These are phyloP conservation scores for Dynastes grantii DNA, from an alignment of 2,888 invertebrate species.

Conservation along the genomic window DNA sequence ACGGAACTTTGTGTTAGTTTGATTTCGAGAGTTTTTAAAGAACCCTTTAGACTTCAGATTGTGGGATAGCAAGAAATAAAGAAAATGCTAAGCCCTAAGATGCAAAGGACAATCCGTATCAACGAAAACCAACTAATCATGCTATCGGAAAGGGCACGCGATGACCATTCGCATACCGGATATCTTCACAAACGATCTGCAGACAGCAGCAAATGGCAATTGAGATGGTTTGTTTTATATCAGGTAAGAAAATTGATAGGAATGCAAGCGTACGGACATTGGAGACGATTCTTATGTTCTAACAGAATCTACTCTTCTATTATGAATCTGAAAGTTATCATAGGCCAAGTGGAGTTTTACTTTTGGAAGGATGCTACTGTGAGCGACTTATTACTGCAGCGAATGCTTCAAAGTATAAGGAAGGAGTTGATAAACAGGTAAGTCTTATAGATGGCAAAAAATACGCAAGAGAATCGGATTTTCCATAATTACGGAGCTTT, in stretches of 20 bases:
- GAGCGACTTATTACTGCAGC: constrained; percentile 80
- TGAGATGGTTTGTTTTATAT: constrained; percentile 86
- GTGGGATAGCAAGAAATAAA: not conserved
- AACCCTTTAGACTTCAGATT: not conserved
- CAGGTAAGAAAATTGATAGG: constrained; percentile 75
- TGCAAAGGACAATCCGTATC: constrained; percentile 88
- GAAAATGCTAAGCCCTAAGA: constrained; percentile 85
- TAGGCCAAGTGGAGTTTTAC: constrained; percentile 86
- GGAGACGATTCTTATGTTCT: not conserved
- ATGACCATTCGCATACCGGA: constrained; percentile 87
- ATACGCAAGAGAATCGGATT: not conserved
- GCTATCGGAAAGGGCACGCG: constrained; percentile 88
- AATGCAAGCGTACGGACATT: not conserved
- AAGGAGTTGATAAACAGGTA: constrained; percentile 66
- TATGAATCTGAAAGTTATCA: constrained; percentile 88
- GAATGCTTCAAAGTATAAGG: constrained; percentile 66
- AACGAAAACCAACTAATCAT: constrained; percentile 90
- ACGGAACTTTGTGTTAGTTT: too few species aligned
- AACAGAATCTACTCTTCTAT: constrained; percentile 92
- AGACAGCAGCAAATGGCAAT: constrained; percentile 91
- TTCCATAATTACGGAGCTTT: not conserved
- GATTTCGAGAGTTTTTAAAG: too few species aligned
- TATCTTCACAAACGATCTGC: constrained; percentile 89
- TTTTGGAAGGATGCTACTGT: constrained; percentile 92
- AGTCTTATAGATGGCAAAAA: constrained; percentile 49